These are phyloP conservation scores for Cydia strobilella DNA, from an alignment of 1,140 invertebrate species.

Conservation along the genomic window DNA sequence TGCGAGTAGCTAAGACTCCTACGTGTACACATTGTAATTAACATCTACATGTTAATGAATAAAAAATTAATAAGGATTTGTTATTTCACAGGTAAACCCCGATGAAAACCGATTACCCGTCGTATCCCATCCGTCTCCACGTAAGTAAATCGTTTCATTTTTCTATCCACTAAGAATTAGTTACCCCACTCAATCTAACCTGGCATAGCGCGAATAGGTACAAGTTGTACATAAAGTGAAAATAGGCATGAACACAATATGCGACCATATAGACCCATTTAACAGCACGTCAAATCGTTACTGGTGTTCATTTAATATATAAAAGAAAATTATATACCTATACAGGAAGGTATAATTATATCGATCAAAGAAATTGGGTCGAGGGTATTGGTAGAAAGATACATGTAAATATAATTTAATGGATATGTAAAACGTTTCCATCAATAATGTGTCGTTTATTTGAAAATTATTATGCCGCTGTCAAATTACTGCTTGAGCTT, in stretches of 20 bases:
- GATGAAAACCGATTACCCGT: slow-evolving; percentile 70
- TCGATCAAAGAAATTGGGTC: slow-evolving; percentile 1
- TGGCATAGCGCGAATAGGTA: no score
- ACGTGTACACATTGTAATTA: slow-evolving; percentile 32
- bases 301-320: no score
- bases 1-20: background rate
- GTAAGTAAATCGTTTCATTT: slow-evolving; percentile 55
- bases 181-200: background rate
- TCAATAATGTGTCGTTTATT: no score
- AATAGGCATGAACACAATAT: no score
- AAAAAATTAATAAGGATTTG: slow-evolving; percentile 34
- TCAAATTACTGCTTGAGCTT: no score
- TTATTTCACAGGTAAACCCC: slow-evolving; percentile 70
- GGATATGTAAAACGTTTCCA: no score
- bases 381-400: no score
- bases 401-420: no score
- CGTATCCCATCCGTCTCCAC: slow-evolving; percentile 67
- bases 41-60: slow-evolving; percentile 31
- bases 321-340: background rate
- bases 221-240: no score
- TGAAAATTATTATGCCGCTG: no score
- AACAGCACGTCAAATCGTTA: background rate
- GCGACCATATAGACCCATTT: no score
- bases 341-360: background rate
- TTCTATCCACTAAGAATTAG: background rate